phyloP scores from a whole-genome alignment of 2,113 vertebrate genomes.

The Eretmochelys imbricata region DNA sequence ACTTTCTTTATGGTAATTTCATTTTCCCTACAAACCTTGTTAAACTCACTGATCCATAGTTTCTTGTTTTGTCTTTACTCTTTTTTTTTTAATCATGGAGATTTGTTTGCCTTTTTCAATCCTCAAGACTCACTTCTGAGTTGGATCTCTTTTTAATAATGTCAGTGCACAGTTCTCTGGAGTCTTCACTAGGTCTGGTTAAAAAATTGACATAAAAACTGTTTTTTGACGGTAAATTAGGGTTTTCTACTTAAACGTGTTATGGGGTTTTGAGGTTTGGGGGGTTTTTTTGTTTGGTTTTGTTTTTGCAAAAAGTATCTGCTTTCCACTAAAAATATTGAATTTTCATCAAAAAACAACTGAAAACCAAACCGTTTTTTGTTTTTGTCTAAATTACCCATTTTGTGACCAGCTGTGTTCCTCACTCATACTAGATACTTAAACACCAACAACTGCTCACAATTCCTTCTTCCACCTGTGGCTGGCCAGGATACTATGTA shows the following conservation, averaged over 20 bases:
- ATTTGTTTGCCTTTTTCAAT: background rate
- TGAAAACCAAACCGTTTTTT: background rate
- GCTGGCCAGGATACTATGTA: slow-evolving; percentile 6
- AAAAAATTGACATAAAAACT: background rate
- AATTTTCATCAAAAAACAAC: background rate
- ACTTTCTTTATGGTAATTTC: slow-evolving; percentile 35
- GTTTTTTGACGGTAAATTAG: background rate
- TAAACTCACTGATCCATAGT: slow-evolving; percentile 26
- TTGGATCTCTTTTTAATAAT: background rate
- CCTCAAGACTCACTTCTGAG: background rate
- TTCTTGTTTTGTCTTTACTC: background rate
- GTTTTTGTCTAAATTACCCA: background rate
- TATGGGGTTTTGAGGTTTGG: background rate
- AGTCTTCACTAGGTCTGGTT: background rate
- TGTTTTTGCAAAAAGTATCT: background rate
- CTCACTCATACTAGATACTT: background rate
- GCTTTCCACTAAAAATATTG: background rate
- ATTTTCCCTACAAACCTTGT: slow-evolving; percentile 15
- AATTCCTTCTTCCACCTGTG: slow-evolving; percentile 14
- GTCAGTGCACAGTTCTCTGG: background rate
- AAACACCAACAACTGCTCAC: background rate
- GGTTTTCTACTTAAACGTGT: background rate
- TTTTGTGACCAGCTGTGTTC: background rate
- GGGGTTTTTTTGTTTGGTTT: background rate
- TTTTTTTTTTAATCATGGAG: background rate